Conservation (phyloP, 2,888 invertebrate species). For the Omphaloscelis lunosa region DNA sequence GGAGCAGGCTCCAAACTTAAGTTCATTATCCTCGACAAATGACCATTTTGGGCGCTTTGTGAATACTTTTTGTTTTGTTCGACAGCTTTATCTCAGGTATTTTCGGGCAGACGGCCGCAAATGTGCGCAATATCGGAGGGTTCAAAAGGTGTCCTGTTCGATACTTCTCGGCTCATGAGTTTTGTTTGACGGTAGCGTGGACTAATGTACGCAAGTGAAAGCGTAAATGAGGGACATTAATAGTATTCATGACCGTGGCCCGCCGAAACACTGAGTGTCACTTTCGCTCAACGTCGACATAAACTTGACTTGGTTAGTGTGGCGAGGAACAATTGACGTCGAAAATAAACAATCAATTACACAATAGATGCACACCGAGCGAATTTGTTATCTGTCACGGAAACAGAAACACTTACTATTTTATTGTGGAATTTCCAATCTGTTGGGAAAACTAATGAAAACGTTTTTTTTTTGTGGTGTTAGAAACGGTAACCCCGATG, state of each 20-base stretch:
- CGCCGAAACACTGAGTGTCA: slow-evolving; percentile 80
- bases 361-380: slow-evolving; percentile 56
- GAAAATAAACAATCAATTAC: slow-evolving; percentile 57
- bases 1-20: slow-evolving; percentile 78
- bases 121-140: slow-evolving; percentile 28
- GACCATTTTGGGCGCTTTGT: slow-evolving; percentile 79
- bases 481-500: slow-evolving; percentile 5
- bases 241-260: slow-evolving; percentile 80
- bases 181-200: slow-evolving; percentile 58
- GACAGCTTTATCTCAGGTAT: slow-evolving; percentile 59
- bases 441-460: slow-evolving; percentile 36
- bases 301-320: slow-evolving; percentile 74
- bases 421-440: slow-evolving; percentile 29
- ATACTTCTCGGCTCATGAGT: slow-evolving; percentile 28
- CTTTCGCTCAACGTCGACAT: slow-evolving; percentile 84
- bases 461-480: slow-evolving; percentile 11
- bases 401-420: slow-evolving; percentile 21
- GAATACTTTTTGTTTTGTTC: slow-evolving; percentile 64
- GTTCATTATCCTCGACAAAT: slow-evolving; percentile 88
- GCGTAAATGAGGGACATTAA: slow-evolving; percentile 83
- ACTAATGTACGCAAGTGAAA: slow-evolving; percentile 79
- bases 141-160: slow-evolving; percentile 37
- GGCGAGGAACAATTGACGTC: slow-evolving; percentile 57
- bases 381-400: slow-evolving; percentile 42
- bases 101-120: slow-evolving; percentile 23